phyloP scores from a whole-genome alignment of 2,113 vertebrate genomes.

The Falcunculus frontatus region DNA sequence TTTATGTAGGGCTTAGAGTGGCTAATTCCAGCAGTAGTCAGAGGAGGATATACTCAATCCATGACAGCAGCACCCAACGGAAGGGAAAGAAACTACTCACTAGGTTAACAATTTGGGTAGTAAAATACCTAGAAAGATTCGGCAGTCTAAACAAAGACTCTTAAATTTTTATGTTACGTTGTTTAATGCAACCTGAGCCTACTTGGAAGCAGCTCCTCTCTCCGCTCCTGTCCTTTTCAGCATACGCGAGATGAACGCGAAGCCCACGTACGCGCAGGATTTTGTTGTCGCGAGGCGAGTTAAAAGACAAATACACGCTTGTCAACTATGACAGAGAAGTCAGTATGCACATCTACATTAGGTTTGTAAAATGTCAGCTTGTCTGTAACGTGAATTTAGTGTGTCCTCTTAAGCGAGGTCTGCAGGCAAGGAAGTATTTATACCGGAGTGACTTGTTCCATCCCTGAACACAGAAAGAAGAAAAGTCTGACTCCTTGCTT shows the following conservation, averaged over 20 bases:
- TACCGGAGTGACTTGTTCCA: not conserved
- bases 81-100: not conserved
- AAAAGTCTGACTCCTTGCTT: not conserved
- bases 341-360: not conserved
- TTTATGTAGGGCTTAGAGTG: not conserved
- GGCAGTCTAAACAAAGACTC: not conserved
- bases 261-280: not conserved
- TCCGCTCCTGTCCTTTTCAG: not conserved
- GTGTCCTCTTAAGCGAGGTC: not conserved
- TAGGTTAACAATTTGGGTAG: not conserved
- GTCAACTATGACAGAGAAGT: not conserved
- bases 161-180: not conserved
- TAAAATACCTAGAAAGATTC: not conserved
- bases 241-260: not conserved
- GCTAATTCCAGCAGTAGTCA: conserved; percentile 7
- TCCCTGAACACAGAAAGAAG: not conserved
- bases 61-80: not conserved
- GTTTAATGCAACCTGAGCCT: not conserved
- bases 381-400: not conserved
- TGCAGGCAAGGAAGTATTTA: not conserved
- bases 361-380: not conserved
- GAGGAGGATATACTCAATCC: not conserved
- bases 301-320: not conserved
- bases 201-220: not conserved
- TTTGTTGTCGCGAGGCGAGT: not conserved